phyloP scores from a whole-genome alignment of 2,797 vertebrate species.

The Eurystomus glaucurus region DNA sequence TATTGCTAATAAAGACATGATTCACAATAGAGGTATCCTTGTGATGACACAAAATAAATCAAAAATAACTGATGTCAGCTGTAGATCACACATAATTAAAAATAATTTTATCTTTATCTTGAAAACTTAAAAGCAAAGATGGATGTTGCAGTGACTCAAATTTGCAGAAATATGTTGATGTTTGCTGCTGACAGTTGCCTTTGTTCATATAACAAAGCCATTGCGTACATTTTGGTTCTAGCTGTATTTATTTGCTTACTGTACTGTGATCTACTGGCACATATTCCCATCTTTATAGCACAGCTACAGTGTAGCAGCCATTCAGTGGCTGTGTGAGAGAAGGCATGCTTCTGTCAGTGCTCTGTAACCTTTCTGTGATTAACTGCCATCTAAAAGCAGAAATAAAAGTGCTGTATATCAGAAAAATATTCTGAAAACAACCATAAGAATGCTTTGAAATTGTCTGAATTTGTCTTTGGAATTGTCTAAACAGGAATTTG shows the following conservation, averaged over 20 bases:
- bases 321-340: background rate
- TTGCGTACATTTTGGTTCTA: constrained; percentile 25
- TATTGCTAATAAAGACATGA: background rate
- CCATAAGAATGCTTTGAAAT: background rate
- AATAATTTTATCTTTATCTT: constrained; percentile 30
- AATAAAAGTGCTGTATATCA: background rate
- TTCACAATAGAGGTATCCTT: background rate
- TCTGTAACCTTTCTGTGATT: background rate
- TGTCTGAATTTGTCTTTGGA: background rate
- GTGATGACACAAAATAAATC: constrained; percentile 16
- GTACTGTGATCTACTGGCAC: constrained; percentile 30
- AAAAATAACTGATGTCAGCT: background rate
- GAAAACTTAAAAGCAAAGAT: constrained; percentile 46
- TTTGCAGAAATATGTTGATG: background rate
- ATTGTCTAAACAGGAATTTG: background rate
- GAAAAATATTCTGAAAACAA: background rate
- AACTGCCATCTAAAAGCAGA: background rate
- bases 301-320: background rate
- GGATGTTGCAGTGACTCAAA: background rate
- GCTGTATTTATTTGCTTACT: constrained; percentile 58
- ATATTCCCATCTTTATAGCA: constrained; percentile 16
- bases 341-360: background rate
- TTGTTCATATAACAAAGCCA: constrained; percentile 24
- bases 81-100: constrained; percentile 11
- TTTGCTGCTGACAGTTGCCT: constrained; percentile 41